These are phyloP conservation scores for Bubo bubo DNA, from an alignment of 2,113 vertebrate genomes.

Conservation along the genomic window DNA sequence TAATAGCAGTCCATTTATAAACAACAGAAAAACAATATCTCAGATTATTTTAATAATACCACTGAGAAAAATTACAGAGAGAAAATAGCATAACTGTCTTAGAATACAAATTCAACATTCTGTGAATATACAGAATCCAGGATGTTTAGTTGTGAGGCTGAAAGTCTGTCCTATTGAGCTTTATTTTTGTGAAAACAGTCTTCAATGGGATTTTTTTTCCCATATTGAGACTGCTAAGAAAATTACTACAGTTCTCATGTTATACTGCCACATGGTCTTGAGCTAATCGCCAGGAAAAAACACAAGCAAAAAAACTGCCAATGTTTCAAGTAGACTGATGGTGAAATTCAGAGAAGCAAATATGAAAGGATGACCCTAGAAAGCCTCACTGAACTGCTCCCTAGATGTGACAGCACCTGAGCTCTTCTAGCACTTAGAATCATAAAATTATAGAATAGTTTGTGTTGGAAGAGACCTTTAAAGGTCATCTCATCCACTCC, in stretches of 20 bases:
- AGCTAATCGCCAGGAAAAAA: neutral
- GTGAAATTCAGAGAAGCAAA: neutral
- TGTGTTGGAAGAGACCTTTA: neutral
- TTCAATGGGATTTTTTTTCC: neutral
- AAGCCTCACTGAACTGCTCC: neutral
- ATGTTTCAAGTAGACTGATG: neutral
- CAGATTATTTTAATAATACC: constrained; percentile 19
- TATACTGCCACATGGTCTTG: neutral
- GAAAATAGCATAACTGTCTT: constrained; percentile 1
- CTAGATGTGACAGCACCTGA: neutral
- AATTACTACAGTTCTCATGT: neutral
- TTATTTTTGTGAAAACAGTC: constrained; percentile 4
- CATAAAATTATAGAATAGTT: neutral
- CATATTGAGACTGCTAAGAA: neutral
- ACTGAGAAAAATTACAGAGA: neutral
- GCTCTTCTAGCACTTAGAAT: neutral
- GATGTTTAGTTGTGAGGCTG: neutral
- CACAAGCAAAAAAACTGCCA: neutral
- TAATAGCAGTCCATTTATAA: constrained; percentile 53
- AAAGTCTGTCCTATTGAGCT: neutral
- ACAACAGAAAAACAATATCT: constrained; percentile 34
- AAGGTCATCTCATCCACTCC: neutral
- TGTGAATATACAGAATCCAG: neutral
- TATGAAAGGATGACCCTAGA: neutral
- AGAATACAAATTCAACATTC: neutral